A percentile compares a stretch with the other conserved stretches of the same genome.
These are phyloP conservation scores for Enteromius trimaculatus DNA, from an alignment of 2,797 vertebrate species.

Conservation along the genomic window DNA sequence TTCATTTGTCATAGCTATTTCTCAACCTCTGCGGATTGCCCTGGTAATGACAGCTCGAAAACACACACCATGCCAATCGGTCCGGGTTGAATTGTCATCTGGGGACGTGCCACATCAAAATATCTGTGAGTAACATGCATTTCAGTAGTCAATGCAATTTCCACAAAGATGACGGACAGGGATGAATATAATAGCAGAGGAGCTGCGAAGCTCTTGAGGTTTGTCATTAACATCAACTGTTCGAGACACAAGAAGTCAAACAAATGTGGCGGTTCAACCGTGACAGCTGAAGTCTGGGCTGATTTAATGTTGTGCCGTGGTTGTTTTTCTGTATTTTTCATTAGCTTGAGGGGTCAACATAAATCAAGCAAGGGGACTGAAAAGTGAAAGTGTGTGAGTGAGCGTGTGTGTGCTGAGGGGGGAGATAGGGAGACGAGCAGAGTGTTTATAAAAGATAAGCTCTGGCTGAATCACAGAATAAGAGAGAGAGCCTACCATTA, in stretches of 20 bases:
- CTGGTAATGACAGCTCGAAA: constrained; percentile 32
- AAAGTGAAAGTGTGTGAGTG: constrained; percentile 13
- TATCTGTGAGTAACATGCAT: constrained; percentile 20
- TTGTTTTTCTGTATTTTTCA: constrained; percentile 58
- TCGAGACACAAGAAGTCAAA: constrained; percentile 27
- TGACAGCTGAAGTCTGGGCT: constrained; percentile 30
- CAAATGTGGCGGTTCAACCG: constrained; percentile 2
- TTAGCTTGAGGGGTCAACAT: constrained; percentile 62
- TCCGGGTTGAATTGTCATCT: constrained; percentile 15
- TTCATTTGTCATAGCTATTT: constrained; percentile 48
- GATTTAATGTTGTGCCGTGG: constrained; percentile 41
- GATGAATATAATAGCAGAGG: constrained; percentile 42
- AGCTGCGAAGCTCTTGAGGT: constrained; percentile 35
- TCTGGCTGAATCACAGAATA: constrained; percentile 75
- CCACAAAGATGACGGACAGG: constrained; percentile 31
- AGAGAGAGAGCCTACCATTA: constrained; percentile 77
- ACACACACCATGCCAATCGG: background rate
- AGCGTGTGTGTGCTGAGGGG: background rate
- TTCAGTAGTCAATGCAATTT: constrained; percentile 50
- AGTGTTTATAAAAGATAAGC: constrained; percentile 81
- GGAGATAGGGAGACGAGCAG: constrained; percentile 56
- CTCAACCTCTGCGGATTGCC: constrained; percentile 22
- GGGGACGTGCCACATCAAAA: constrained; percentile 33
- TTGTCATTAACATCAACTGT: constrained; percentile 32
- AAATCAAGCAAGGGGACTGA: constrained; percentile 48